Evolutionary conservation across 2,113 vertebrate genomes (phyloP).

Genomic region (Leucoraja erinaceus): DNA sequence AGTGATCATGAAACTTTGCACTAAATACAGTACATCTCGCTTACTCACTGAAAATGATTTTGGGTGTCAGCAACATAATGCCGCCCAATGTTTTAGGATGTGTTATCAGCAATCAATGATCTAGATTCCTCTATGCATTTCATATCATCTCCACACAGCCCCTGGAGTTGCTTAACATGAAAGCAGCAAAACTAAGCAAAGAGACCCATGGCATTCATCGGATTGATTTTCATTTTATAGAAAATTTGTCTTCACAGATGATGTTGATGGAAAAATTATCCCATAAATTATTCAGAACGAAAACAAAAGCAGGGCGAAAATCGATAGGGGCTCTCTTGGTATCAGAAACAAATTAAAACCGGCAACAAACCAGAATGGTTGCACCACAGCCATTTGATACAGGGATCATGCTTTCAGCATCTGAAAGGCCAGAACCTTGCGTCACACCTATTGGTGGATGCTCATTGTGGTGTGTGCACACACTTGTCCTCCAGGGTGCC

Average conservation of each 20-base stretch:
- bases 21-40: background rate
- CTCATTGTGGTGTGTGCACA: background rate
- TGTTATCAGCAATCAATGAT: background rate
- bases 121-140: background rate
- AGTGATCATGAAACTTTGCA: background rate
- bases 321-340: constrained; percentile 24
- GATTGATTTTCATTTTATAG: background rate
- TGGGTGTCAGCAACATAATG: background rate
- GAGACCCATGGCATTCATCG: background rate
- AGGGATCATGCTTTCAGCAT: constrained; percentile 34
- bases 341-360: constrained; percentile 19
- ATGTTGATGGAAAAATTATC: constrained; percentile 36
- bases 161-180: background rate
- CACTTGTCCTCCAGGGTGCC: background rate
- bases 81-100: background rate
- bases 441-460: background rate
- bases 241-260: constrained; percentile 19
- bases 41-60: background rate
- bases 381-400: constrained; percentile 27
- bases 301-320: constrained; percentile 31
- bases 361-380: background rate
- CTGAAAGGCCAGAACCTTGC: constrained; percentile 8
- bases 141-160: background rate
- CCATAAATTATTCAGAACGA: constrained; percentile 32
- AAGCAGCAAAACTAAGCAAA: background rate